phyloP scores from a whole-genome alignment of 2,888 invertebrate genomes.

The Xestia sexstrigata region DNA sequence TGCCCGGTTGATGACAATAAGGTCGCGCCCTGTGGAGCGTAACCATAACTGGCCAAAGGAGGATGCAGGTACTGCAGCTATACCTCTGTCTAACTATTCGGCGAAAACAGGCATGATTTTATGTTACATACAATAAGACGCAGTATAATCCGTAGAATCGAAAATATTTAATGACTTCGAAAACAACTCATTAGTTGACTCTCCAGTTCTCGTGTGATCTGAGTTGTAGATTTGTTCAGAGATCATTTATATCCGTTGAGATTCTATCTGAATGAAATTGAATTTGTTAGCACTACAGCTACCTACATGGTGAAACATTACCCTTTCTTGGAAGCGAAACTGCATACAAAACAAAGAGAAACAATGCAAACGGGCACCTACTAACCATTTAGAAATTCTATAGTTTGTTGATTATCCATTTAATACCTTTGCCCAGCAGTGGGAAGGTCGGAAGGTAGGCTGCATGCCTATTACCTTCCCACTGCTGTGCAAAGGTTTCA shows the following conservation, averaged over 20 bases:
- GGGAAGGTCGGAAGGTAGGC: no score
- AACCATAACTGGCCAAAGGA: neutral
- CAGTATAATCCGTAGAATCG: neutral
- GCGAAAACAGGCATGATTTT: neutral
- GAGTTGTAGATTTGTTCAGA: conserved; percentile 10
- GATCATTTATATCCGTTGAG: conserved; percentile 22
- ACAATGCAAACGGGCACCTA: neutral
- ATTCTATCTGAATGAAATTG: conserved; percentile 20
- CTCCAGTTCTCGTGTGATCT: neutral
- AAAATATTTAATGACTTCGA: neutral
- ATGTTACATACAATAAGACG: neutral
- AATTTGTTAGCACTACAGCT: conserved; percentile 7
- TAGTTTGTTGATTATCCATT: neutral
- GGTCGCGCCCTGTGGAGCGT: neutral
- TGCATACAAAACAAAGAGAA: neutral
- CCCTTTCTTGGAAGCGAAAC: neutral
- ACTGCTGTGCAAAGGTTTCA: neutral
- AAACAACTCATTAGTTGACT: neutral
- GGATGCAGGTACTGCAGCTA: neutral
- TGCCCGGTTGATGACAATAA: neutral
- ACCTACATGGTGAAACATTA: neutral
- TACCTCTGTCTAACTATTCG: neutral
- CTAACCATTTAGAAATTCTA: neutral
- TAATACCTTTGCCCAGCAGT: no score
- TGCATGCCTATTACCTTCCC: neutral